Evolutionary conservation across 2,113 vertebrate species (phyloP), one percentile per base, ranked within the genome.

Genomic region (Ploceus nigricollis): DNA sequence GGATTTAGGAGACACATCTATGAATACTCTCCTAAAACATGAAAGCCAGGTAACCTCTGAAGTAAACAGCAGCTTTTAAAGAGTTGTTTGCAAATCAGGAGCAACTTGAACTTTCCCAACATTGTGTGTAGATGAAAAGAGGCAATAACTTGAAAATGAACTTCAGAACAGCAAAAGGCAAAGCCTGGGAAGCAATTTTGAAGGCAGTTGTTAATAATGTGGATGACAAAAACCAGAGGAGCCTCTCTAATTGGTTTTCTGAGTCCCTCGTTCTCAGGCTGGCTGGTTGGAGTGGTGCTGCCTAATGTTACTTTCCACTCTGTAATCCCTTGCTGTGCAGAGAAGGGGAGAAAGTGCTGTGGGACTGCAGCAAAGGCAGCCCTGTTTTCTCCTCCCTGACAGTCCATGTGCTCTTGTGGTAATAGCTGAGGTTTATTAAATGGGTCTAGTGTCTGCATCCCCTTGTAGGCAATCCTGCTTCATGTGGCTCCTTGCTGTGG

Each of bases 191-290:
- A 88, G 56, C 4, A 31, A 19, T 68, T 91, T 20, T 44, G 40
- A 58, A 68, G 37, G 14, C 40, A 25, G 7, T 64, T 60, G 40
- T 63, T 94, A 75, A 54, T 3, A 75, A 54, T 0, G 4, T 15
- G 54, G 50, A 73, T 89, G 86, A 92, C 56, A 92, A 66, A 94
- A 94, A 51, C 2, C 80, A 96, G 86, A 89, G 56, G 45, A 84
- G 22, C 19, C 25, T 64, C 42, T 81, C 37, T 84, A 78, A 78
- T 40, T 45, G 65, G 28, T 82, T 75, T 90, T 90, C 51, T 2
- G 11, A 51, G 37, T 47, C 69, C 61, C 77, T 79, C 0, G 0
- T 44, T 89, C 72, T 89, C 80, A 56, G 65, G 21, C 51, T 56
- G 37, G 33, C 51, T 96, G 65, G 66, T 51, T 87, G 72, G 48